These are phyloP conservation scores for Amblyopsis hoosieri DNA, from an alignment of 2,797 vertebrate species.

Conservation along the genomic window DNA sequence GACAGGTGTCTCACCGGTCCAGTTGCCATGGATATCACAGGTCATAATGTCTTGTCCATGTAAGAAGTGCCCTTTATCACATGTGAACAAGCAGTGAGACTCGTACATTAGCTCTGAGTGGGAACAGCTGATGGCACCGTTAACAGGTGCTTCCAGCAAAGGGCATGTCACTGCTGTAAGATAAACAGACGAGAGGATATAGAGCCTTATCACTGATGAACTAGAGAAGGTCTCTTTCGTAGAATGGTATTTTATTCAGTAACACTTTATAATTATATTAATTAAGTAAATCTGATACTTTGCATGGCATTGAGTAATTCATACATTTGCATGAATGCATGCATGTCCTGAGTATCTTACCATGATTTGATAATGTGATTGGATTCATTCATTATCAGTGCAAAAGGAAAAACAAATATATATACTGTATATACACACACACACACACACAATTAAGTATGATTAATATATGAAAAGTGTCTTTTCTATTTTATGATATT, in stretches of 20 bases:
- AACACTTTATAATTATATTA: no score
- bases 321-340: neutral
- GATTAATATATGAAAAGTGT: neutral
- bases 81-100: slow-evolving; percentile 77
- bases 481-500: neutral
- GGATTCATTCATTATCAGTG: no score
- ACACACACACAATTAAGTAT: neutral
- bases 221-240: no score
- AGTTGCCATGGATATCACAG: slow-evolving; percentile 52
- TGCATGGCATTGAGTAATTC: neutral
- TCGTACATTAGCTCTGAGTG: slow-evolving; percentile 52
- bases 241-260: no score
- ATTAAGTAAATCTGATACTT: neutral
- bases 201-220: neutral
- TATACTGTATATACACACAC: neutral
- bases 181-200: neutral
- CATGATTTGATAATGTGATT: neutral
- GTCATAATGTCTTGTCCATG: slow-evolving; percentile 50
- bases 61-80: slow-evolving; percentile 60
- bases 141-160: slow-evolving; percentile 51
- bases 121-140: slow-evolving; percentile 68
- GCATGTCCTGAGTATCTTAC: neutral
- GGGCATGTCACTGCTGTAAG: slow-evolving; percentile 65
- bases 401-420: no score
- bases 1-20: slow-evolving; percentile 69